Conservation (phyloP, 2,888 invertebrate species). For the Papilio elwesi region DNA sequence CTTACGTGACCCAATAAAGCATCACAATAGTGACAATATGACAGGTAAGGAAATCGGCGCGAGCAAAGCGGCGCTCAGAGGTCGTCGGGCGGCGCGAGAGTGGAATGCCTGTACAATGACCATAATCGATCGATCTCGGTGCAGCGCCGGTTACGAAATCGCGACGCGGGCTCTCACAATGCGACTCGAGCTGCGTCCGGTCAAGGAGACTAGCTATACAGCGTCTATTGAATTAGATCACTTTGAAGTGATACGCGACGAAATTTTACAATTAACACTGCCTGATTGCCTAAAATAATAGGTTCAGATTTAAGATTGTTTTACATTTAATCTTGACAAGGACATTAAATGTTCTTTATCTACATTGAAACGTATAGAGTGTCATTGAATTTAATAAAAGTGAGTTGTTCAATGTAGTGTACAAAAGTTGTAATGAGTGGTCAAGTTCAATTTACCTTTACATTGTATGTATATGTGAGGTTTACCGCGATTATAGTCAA, state of each 20-base stretch:
- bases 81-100: constrained; percentile 60
- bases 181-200: constrained; percentile 64
- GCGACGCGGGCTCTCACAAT: constrained; percentile 62
- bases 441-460: neutral
- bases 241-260: constrained; percentile 6
- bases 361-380: neutral
- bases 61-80: constrained; percentile 51
- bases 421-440: neutral
- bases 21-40: constrained; percentile 41
- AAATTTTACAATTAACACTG: constrained; percentile 14
- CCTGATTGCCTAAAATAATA: neutral
- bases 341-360: neutral
- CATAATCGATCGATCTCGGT: constrained; percentile 67
- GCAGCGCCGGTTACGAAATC: constrained; percentile 71
- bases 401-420: neutral
- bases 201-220: constrained; percentile 59
- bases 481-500: neutral
- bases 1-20: constrained; percentile 29
- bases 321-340: constrained; percentile 1
- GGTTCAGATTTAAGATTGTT: neutral
- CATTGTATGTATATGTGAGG: neutral
- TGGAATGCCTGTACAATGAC: constrained; percentile 69
- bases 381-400: neutral
- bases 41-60: constrained; percentile 52
- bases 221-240: constrained; percentile 17